Base-by-base conservation (phyloP, 2,113 vertebrate species). In the Saccopteryx bilineata region DNA sequence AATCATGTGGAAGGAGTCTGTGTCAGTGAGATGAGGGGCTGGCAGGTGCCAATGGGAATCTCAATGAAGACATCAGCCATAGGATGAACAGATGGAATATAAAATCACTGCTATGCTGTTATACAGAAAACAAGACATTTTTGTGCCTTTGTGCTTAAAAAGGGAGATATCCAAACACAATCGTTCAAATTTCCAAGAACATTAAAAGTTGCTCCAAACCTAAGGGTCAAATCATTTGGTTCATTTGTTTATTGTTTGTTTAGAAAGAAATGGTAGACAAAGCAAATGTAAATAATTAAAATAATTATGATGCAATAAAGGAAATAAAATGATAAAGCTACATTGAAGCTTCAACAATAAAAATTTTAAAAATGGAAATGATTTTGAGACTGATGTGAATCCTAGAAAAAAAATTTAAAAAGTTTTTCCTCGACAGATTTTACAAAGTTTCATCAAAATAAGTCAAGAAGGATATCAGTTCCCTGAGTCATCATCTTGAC, bases 381-480 rank as follows among this genome's bases (percentile, higher is more conserved):
- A 17, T 86, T 58, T 68, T 84, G 65, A 96, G 65, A 33, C 19
- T 93, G 66, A 78, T 61, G 5, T 96, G 54, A 28, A 52, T 93
- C 81, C 39, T 33, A 17, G 19, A 66, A 54, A 26, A 90, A 85
- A 72, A 94, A 48, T 13, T 23, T 12, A 93, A 97, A 88, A 87
- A 52, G n/a, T 50, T n/a, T 74, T 91, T 80, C 6, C 68, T 46
- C 71, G 69, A 94, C 87, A 95, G 33, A 31, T 0, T 71, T 96
- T 91, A 63, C 13, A 69, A 61, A 93, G 71, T 96, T 97, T 95
- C 9, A n/a, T 93, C 33, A 94, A 65, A 93, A 96, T 95, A 65
- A 94, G 92, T 93, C 72, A 78, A 96, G 88, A 63, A 12, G 2
- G 1, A 93, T 81, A 84, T 96, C 50, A 90, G 33, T 11, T 95